Conservation (phyloP, 2,797 vertebrate species). For the Borostomias antarcticus region DNA sequence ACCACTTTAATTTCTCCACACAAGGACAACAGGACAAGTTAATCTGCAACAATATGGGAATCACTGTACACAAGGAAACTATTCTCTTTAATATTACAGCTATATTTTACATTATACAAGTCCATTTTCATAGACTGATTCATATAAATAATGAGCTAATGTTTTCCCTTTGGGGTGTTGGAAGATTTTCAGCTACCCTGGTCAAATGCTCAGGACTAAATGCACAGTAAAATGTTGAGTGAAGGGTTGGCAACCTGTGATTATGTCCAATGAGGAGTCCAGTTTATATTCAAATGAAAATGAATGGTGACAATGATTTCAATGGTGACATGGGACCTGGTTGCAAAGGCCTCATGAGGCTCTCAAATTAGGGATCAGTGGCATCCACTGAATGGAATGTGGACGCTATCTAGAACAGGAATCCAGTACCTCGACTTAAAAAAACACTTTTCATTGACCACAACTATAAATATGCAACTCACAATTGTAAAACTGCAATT, state of each 20-base stretch:
- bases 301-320: not conserved
- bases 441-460: not conserved
- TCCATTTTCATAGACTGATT: conserved; percentile 23
- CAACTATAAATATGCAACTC: not conserved
- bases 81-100: conserved; percentile 26
- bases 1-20: conserved; percentile 52
- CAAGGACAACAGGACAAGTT: conserved; percentile 38
- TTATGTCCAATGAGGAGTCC: not conserved
- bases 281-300: not conserved
- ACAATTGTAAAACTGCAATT: not conserved
- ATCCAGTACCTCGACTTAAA: too few relatives aligned
- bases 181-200: not conserved
- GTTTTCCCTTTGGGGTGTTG: conserved; percentile 10
- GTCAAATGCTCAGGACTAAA: not conserved
- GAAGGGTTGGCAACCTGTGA: not conserved
- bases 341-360: not conserved
- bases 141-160: conserved; percentile 34
- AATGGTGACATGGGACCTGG: not conserved
- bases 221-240: not conserved
- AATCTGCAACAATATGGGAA: conserved; percentile 31
- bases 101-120: conserved; percentile 52
- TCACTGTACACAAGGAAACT: conserved; percentile 35
- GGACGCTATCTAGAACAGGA: not conserved
- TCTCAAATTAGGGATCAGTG: not conserved
- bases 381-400: not conserved